Percentiles rank a stretch among this genome's conserved stretches.
These are phyloP conservation scores for Leucophenga varia DNA, from an alignment of 1,140 invertebrate species.

Conservation along the genomic window DNA sequence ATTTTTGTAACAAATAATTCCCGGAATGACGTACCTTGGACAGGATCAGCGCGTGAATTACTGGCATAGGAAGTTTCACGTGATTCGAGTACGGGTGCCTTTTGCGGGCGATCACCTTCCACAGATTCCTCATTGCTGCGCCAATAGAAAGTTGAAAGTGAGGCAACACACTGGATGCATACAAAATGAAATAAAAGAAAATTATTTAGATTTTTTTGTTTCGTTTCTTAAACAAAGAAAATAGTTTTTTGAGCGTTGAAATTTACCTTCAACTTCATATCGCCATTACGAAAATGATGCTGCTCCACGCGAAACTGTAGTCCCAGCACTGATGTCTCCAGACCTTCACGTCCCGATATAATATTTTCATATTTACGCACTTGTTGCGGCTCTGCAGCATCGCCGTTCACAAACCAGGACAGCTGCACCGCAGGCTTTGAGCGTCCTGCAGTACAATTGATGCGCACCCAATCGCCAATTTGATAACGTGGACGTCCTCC, in stretches of 20 bases:
- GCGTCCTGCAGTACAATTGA: slow-evolving; percentile 70
- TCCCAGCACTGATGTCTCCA: slow-evolving; percentile 66
- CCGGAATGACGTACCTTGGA: slow-evolving; percentile 61
- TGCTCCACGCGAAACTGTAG: slow-evolving; percentile 66
- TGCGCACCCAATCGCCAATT: slow-evolving; percentile 65
- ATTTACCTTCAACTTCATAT: slow-evolving; percentile 67
- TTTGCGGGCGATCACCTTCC: slow-evolving; percentile 65
- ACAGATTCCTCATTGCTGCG: slow-evolving; percentile 73
- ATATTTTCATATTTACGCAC: slow-evolving; percentile 60
- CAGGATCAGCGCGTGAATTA: slow-evolving; percentile 61
- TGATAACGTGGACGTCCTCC: slow-evolving; percentile 68
- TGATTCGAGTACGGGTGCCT: slow-evolving; percentile 66
- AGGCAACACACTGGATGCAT: slow-evolving; percentile 68
- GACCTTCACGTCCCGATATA: slow-evolving; percentile 61
- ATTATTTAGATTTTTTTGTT: slow-evolving; percentile 1
- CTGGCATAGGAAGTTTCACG: slow-evolving; percentile 59
- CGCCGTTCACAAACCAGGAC: slow-evolving; percentile 74
- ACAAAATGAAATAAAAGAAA: neutral
- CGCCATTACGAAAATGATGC: slow-evolving; percentile 67
- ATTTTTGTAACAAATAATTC: slow-evolving; percentile 56
- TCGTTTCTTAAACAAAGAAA: neutral
- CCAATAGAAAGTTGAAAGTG: slow-evolving; percentile 70
- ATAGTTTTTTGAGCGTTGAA: neutral
- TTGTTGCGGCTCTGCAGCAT: slow-evolving; percentile 62
- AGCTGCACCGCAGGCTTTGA: slow-evolving; percentile 72